Evolutionary conservation across 2,113 vertebrate genomes (phyloP).

Genomic region (Triplophysa tibetana): DNA sequence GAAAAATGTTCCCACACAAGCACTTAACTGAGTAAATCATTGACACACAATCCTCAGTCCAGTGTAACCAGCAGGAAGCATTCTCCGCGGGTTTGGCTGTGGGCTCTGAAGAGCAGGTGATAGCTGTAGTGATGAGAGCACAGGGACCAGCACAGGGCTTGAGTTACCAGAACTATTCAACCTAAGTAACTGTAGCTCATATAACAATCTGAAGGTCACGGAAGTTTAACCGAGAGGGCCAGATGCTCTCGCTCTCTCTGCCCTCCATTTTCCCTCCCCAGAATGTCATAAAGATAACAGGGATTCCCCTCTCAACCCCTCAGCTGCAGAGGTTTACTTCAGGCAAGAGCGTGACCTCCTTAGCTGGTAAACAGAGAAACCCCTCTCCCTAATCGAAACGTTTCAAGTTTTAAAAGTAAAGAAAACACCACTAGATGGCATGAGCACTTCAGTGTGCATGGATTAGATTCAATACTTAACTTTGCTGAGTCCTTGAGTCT

Average conservation of each 20-base stretch:
- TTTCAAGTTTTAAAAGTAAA: slow-evolving; percentile 27
- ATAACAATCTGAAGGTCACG: slow-evolving; percentile 58
- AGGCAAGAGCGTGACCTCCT: slow-evolving; percentile 9
- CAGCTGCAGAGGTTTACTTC: neutral
- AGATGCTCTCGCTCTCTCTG: slow-evolving; percentile 39
- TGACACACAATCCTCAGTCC: slow-evolving; percentile 35
- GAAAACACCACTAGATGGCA: slow-evolving; percentile 57
- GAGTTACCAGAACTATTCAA: slow-evolving; percentile 55
- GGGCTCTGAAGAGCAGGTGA: slow-evolving; percentile 43
- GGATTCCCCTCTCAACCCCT: slow-evolving; percentile 39
- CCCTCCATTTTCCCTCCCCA: slow-evolving; percentile 28
- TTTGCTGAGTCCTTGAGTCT: neutral
- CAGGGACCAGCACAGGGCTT: slow-evolving; percentile 45
- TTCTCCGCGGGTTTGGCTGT: slow-evolving; percentile 21
- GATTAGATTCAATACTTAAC: neutral
- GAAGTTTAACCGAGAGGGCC: slow-evolving; percentile 33
- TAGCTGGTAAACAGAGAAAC: slow-evolving; percentile 18
- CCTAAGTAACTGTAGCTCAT: slow-evolving; percentile 50
- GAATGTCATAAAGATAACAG: slow-evolving; percentile 44
- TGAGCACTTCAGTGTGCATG: slow-evolving; percentile 6
- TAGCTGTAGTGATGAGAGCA: slow-evolving; percentile 33
- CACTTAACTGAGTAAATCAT: slow-evolving; percentile 42
- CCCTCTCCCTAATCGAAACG: no score
- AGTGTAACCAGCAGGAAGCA: slow-evolving; percentile 36
- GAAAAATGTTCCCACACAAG: slow-evolving; percentile 32